Conservation (phyloP, 2,113 vertebrate species). For the Ardeotis arabs region DNA sequence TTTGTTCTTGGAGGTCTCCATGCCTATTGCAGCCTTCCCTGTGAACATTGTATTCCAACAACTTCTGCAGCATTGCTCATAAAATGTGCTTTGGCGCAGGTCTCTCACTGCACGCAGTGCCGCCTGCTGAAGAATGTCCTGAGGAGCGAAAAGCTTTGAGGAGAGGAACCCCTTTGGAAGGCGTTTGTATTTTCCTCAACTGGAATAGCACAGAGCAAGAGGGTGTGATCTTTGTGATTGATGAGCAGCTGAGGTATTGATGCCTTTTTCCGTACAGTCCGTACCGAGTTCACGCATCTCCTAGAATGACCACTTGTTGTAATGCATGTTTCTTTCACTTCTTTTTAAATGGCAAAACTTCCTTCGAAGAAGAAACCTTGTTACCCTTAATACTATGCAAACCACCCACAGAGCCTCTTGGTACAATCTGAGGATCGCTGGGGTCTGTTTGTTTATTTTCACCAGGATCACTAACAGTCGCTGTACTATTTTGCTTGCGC, state of each 20-base stretch:
- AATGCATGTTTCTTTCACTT: neutral
- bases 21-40: neutral
- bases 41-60: neutral
- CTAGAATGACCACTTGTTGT: neutral
- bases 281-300: neutral
- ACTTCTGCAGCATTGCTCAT: neutral
- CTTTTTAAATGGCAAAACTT: neutral
- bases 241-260: conserved; percentile 27
- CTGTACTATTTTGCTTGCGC: neutral
- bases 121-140: neutral
- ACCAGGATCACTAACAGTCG: neutral
- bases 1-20: conserved; percentile 21
- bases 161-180: conserved; percentile 9
- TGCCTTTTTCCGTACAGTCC: conserved; percentile 31
- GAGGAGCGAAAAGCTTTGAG: neutral
- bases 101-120: neutral
- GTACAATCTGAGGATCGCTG: neutral
- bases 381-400: conserved; percentile 15
- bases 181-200: neutral
- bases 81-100: neutral
- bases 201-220: neutral
- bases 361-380: conserved; percentile 22
- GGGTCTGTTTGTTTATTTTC: conserved; percentile 48
- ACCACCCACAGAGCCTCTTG: conserved; percentile 49
- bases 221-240: conserved; percentile 19